phyloP scores from a whole-genome alignment of 2,113 vertebrate species.

The Pseudois nayaur region DNA sequence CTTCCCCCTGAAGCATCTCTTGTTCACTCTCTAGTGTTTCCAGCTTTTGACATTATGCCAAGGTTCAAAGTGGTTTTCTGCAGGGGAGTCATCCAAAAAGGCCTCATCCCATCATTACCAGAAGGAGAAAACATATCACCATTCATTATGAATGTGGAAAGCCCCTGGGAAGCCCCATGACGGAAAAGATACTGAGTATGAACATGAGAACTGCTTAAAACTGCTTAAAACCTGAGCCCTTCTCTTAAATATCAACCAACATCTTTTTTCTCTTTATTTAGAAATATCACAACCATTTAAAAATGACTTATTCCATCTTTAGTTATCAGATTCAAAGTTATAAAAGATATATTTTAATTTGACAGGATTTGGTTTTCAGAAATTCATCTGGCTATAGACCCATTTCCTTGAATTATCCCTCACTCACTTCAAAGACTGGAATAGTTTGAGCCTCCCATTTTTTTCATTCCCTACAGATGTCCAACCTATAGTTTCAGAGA shows the following conservation, averaged over 20 bases:
- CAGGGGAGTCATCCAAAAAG: not conserved
- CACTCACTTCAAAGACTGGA: not conserved
- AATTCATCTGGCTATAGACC: not conserved
- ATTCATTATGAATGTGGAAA: not conserved
- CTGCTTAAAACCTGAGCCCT: not conserved
- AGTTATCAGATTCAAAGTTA: not conserved
- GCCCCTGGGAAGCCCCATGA: not conserved
- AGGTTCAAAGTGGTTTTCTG: not conserved
- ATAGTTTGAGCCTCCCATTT: not conserved
- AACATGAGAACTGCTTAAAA: not conserved
- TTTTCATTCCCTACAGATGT: not conserved
- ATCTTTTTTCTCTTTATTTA: not conserved
- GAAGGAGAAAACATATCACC: not conserved
- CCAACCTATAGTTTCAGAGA: not conserved
- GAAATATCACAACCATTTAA: not conserved
- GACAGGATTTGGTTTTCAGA: not conserved
- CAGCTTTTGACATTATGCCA: not conserved
- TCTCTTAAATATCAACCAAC: not conserved
- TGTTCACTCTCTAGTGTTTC: not conserved
- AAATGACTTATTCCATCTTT: not conserved
- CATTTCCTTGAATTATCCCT: not conserved
- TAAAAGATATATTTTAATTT: not conserved
- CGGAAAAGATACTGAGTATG: not conserved
- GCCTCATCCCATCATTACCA: not conserved
- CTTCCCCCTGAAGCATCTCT: not conserved